Evolutionary conservation across 1,140 invertebrate species (phyloP), one percentile per base, ranked within the genome.

Genomic region (Pteromalus puparum): DNA sequence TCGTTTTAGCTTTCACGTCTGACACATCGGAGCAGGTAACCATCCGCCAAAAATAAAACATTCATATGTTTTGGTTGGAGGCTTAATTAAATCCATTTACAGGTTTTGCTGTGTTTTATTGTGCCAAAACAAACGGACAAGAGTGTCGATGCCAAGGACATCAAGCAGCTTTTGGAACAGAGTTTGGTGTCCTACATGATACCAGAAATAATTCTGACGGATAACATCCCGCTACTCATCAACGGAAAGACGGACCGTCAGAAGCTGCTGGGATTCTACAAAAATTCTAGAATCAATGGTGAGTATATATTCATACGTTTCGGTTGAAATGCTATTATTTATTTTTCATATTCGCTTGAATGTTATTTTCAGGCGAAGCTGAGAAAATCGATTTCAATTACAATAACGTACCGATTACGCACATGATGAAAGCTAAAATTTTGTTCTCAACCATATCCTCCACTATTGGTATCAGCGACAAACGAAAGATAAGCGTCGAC

Each of bases 161-260:
- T 97, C 38, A 96, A 97, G 89, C 89, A 90, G 0, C 90, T 93
- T 21, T 90, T 97, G 28, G 94, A 94, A 89, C 94, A 94, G 78
- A 94, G 93, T 68, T 89, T 97, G 4, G 95, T 96, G 0, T 91
- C 94, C 9, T 97, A 97, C 89, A 97, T 97, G 96, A 93, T 97
- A 12, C 97, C 97, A 0, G 90, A 95, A 93, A 94, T 97, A 0
- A 93, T 97, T 10, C 90, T 96, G 1, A 90, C 97, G 6, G 95
- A 97, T 12, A 94, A 90, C 9, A 95, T 98, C 83, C 97, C 97
- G 0, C 91, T 97, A 5, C 91, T 98, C 13, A 96, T 96, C 0
- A 98, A 98, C 91, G 97, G 97, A 9, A 98, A 98, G 93, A 95
- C 96, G 13, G 97, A 98, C 91, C 93, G 97, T 82, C 97, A 97